A percentile compares a stretch with the other conserved stretches of the same genome.
Conservation (phyloP, 2,888 invertebrate species). For the Didymodactylos carnosus region DNA sequence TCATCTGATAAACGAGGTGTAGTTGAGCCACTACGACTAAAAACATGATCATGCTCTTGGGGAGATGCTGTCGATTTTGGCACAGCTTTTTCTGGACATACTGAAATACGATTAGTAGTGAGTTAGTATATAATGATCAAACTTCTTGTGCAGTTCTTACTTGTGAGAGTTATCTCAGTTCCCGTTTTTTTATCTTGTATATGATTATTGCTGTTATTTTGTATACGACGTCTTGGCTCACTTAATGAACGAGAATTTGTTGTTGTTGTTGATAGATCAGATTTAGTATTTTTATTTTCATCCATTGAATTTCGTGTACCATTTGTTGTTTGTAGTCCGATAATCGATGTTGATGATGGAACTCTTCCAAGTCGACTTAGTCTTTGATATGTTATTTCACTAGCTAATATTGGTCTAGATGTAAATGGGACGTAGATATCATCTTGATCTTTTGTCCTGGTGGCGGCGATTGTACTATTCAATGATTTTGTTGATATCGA, state of each 20-base stretch:
- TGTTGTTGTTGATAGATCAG: neutral
- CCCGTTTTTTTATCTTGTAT: no score
- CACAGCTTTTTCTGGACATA: neutral
- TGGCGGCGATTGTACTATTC: constrained; percentile 29
- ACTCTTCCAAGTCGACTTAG: neutral
- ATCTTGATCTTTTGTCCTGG: constrained; percentile 23
- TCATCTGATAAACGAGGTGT: neutral
- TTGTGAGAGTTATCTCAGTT: no score
- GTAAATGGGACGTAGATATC: neutral
- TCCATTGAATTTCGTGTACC: neutral
- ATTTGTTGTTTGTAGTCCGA: no score
- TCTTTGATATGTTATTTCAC: constrained; percentile 1
- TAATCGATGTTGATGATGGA: no score
- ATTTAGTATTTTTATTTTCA: neutral
- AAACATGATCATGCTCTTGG: no score
- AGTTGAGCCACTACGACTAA: neutral
- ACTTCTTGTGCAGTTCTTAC: no score
- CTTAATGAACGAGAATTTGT: neutral
- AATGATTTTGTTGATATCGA: no score
- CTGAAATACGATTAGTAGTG: no score
- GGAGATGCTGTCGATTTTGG: no score
- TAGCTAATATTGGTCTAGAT: constrained; percentile 14
- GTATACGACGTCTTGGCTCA: neutral
- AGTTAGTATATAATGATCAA: no score
- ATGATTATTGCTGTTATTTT: no score